Base-by-base conservation (phyloP, 1,140 invertebrate genomes). In the Protaetia brevitarsis region DNA sequence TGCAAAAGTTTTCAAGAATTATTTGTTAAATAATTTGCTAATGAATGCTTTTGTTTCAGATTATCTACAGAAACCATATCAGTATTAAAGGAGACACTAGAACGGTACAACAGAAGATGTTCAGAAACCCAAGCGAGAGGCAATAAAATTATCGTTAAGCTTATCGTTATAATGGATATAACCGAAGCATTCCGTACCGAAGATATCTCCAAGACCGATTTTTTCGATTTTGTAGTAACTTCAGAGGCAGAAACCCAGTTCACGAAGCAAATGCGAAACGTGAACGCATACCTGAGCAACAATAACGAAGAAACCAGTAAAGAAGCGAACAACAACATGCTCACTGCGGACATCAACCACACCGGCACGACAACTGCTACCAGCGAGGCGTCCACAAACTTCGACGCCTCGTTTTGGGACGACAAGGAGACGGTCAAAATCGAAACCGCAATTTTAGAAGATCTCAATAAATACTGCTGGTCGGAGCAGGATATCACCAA, bases 181-280 rank as follows among this genome's bases (percentile, higher is more conserved):
- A 89, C 87, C 76, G 88, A 91, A 81, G 85, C 89, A 78, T 89
- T 90, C 80, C 85, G 86, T 73, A 83, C 84, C 77, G 85, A 90
- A 78, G 87, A 89, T 73, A 80, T 89, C 68, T 83, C 85, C 16
- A 92, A 92, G 78, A 89, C 89, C 57, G 91, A 93, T 78, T 93
- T 92, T 81, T 93, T 92, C 80, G 90, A 93, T 76, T 91, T 93
- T 78, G 90, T 92, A 36, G 89, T 89, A n/a, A 88, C 88, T 3
- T 81, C 77, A 37, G 85, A 85, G 69, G 83, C 83, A 72, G 82
- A 84, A 71, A 81, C 84, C 73, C 83, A 85, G 72, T 86, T 84
- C 75, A 82, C 84, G 69, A 83, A 85, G 75, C 84, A 86, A 76
- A 85, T 86, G 84, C 79, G 83, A 66, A 83, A 80, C 63, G 83